Evolutionary conservation across 2,113 vertebrate species (phyloP), one percentile per base, ranked within the genome.

Genomic region (Platichthys stellatus): DNA sequence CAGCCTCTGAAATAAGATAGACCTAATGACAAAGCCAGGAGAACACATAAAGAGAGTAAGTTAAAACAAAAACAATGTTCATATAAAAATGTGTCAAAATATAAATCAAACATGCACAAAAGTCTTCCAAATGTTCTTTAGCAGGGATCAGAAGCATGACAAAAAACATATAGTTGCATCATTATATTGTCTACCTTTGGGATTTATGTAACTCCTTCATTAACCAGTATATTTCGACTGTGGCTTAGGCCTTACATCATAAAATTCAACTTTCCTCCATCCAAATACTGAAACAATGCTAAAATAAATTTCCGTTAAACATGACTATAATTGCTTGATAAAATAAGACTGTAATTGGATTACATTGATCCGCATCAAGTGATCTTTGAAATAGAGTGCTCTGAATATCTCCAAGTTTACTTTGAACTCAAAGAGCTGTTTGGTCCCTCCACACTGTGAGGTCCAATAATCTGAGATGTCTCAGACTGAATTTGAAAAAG

Each of bases 401-500:
- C 12, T 15, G 45, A 47, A 47, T 9, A 35, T 35, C 6, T 35
- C 6, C 35, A 35, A 47, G 47, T 49, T 49, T 24, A 38, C 21
- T 53, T 28, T 54, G 21, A 51, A 35, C 51, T 73, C 51, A 23
- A 59, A 61, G 51, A 47, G 2, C 14, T 45, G 18, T 60, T 1
- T 0, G 49, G 23, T 18, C 70, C n/a, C 65, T 72, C 38, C 47
- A 8, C n/a, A 31, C 3, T 2, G 20, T 54, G 20, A n/a, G 51
- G 51, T 10, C 24, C 11, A 3, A 14, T 7, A 14, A 14, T 58
- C 56, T 58, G 56, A 24, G 11, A 26, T 24, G 26, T 57, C 58
- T 17, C 15, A 31, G 6, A 43, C n/a, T 43, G 15, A 59, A 53
- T 69, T 58, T 78, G 18, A 51, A 84, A 84, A 87, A 84, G 70